Conservation (phyloP, 2,888 invertebrate species). For the Tetheella fluctuosa region DNA sequence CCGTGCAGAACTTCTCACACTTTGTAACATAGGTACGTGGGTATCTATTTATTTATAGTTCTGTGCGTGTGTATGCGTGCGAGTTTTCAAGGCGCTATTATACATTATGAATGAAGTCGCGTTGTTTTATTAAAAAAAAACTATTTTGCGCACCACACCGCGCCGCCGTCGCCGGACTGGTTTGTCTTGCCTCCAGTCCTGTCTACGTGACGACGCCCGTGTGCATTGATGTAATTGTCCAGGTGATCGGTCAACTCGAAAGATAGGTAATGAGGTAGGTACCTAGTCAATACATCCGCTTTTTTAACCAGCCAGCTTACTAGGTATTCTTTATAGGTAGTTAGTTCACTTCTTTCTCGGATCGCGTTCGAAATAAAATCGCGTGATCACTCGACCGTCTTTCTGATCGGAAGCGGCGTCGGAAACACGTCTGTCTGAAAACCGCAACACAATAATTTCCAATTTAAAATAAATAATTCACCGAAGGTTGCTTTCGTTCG, state of each 20-base stretch:
- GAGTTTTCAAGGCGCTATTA: slow-evolving; percentile 67
- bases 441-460: slow-evolving; percentile 79
- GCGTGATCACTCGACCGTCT: slow-evolving; percentile 71
- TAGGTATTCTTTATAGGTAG: slow-evolving; percentile 25
- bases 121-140: slow-evolving; percentile 72
- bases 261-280: slow-evolving; percentile 20
- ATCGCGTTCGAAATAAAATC: slow-evolving; percentile 57
- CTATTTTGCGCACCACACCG: slow-evolving; percentile 62
- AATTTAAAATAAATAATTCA: slow-evolving; percentile 80
- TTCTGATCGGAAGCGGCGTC: slow-evolving; percentile 72
- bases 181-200: slow-evolving; percentile 63
- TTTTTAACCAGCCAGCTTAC: slow-evolving; percentile 41
- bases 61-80: slow-evolving; percentile 51
- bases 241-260: slow-evolving; percentile 57
- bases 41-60: slow-evolving; percentile 62
- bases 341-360: slow-evolving; percentile 43
- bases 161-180: slow-evolving; percentile 57
- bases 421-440: slow-evolving; percentile 80
- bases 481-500: slow-evolving; percentile 59
- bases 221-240: slow-evolving; percentile 76
- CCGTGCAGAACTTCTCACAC: slow-evolving; percentile 35
- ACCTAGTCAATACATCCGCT: slow-evolving; percentile 57
- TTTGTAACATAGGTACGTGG: slow-evolving; percentile 38
- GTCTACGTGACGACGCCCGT: slow-evolving; percentile 63
- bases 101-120: slow-evolving; percentile 82